A percentile compares a stretch with the other conserved stretches of the same genome.
Conservation (phyloP, 2,797 vertebrate species). For the Eupleurogrammus muticus region DNA sequence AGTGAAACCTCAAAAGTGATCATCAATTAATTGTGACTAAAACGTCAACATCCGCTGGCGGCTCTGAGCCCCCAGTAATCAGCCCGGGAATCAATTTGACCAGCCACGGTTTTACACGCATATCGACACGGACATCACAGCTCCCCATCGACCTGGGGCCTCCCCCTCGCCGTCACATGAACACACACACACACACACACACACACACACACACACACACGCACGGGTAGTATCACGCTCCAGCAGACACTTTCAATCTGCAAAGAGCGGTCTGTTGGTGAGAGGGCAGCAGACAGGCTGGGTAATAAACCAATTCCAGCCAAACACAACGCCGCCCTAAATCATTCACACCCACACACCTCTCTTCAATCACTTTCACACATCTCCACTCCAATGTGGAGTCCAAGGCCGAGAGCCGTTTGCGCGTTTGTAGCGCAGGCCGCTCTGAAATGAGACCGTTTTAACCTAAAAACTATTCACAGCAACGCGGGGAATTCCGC, state of each 20-base stretch:
- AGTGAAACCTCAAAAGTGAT: background rate
- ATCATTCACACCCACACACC: constrained; percentile 42
- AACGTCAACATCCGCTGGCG: background rate
- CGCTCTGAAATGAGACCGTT: constrained; percentile 35
- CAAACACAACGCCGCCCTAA: constrained; percentile 55
- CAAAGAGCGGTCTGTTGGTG: constrained; percentile 53
- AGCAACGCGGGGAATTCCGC: constrained; percentile 47
- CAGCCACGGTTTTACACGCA: background rate
- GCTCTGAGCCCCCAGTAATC: constrained; percentile 17
- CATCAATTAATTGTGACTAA: background rate
- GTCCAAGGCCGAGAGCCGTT: background rate
- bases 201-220: constrained; percentile 27
- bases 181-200: constrained; percentile 9
- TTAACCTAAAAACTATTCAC: constrained; percentile 21
- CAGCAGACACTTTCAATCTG: constrained; percentile 64
- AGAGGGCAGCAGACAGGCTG: constrained; percentile 38
- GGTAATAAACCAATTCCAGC: constrained; percentile 66
- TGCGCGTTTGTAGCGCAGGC: constrained; percentile 17
- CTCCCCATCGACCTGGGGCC: constrained; percentile 3
- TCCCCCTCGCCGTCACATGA: background rate
- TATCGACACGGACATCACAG: constrained; percentile 24
- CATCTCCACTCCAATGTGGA: constrained; percentile 29
- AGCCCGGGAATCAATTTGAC: constrained; percentile 33
- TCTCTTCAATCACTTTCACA: constrained; percentile 55
- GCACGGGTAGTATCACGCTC: constrained; percentile 47